Conservation (phyloP, 1,140 invertebrate genomes). For the Cydia pomonella region DNA sequence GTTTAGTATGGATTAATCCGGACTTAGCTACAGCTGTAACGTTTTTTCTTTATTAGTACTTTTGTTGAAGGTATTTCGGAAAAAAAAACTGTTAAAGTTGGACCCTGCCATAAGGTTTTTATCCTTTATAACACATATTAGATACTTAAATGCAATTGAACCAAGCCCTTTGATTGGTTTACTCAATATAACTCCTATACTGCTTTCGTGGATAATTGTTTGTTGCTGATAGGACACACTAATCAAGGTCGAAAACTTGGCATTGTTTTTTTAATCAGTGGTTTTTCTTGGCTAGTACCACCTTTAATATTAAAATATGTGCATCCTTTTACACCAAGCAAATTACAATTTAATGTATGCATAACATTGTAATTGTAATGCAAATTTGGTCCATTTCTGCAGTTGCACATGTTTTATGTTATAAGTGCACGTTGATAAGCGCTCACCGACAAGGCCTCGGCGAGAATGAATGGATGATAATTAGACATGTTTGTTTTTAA, state of each 20-base stretch:
- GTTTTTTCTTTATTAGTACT: too few relatives aligned
- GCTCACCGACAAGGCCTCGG: slow-evolving; percentile 61
- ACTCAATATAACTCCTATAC: too few relatives aligned
- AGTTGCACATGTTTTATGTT: slow-evolving; percentile 13
- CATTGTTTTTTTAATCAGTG: neutral
- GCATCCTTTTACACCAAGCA: neutral
- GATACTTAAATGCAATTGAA: too few relatives aligned
- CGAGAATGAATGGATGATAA: slow-evolving; percentile 74
- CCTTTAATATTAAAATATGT: neutral
- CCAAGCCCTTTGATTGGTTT: too few relatives aligned
- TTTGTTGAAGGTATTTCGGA: too few relatives aligned
- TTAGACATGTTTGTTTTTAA: slow-evolving; percentile 71
- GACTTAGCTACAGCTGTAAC: too few relatives aligned
- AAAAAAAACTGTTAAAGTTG: too few relatives aligned
- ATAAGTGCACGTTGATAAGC: slow-evolving; percentile 59
- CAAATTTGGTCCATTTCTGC: slow-evolving; percentile 6
- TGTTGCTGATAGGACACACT: too few relatives aligned
- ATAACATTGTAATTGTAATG: slow-evolving; percentile 20
- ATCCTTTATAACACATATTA: too few relatives aligned
- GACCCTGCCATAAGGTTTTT: too few relatives aligned
- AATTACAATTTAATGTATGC: neutral
- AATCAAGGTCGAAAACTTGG: neutral
- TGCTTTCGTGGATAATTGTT: too few relatives aligned
- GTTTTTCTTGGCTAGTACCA: neutral
- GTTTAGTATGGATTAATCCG: too few relatives aligned